phyloP scores from a whole-genome alignment of 1,140 invertebrate species.

The Odontomachus brunneus region DNA sequence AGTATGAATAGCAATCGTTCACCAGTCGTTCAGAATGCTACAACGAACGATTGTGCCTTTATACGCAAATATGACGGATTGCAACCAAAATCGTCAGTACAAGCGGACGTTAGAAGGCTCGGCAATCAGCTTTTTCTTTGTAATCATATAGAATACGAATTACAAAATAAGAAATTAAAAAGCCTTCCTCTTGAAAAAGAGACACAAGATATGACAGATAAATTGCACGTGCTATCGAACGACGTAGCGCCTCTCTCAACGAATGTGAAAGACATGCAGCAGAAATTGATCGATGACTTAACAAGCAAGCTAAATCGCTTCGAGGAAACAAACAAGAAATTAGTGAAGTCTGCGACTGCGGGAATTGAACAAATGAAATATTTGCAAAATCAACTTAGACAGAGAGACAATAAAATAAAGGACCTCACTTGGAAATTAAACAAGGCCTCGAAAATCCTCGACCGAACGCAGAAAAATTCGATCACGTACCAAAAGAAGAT shows the following conservation, averaged over 20 bases:
- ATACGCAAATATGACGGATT: constrained; percentile 61
- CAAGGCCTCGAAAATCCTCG: constrained; percentile 82
- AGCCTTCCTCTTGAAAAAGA: constrained; percentile 72
- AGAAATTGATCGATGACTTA: constrained; percentile 74
- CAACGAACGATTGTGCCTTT: neutral
- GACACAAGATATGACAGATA: constrained; percentile 64
- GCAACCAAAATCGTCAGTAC: constrained; percentile 72
- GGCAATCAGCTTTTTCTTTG: constrained; percentile 76
- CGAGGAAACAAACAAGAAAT: constrained; percentile 78
- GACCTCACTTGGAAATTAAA: constrained; percentile 83
- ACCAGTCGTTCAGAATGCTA: neutral
- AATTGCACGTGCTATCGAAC: constrained; percentile 55
- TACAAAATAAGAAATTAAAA: constrained; percentile 65
- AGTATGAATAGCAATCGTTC: neutral
- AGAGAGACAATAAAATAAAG: constrained; percentile 80
- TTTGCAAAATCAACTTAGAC: constrained; percentile 76
- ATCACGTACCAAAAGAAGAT: constrained; percentile 80
- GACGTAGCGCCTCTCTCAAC: neutral
- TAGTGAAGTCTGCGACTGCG: constrained; percentile 76
- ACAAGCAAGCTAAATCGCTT: constrained; percentile 74
- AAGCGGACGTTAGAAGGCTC: constrained; percentile 76
- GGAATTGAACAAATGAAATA: constrained; percentile 78
- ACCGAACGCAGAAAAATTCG: constrained; percentile 81
- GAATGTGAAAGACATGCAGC: constrained; percentile 42
- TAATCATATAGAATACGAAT: constrained; percentile 73